Conservation (phyloP, 2,113 vertebrate genomes). For the Picathartes gymnocephalus region DNA sequence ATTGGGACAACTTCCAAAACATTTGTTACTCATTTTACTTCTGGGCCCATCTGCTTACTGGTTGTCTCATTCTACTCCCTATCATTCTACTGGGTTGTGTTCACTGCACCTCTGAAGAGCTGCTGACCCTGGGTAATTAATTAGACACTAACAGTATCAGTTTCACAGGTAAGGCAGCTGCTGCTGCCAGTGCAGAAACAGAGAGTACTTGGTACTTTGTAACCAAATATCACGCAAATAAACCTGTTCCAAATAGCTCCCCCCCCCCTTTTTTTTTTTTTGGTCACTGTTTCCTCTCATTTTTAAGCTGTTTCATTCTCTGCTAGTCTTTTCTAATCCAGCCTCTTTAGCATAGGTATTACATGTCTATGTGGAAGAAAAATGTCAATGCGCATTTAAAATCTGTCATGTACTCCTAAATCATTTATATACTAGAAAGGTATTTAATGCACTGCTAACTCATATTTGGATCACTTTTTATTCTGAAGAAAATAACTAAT, state of each 20-base stretch:
- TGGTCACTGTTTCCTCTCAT: not conserved
- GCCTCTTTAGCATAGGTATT: not conserved
- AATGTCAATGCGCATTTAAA: conserved; percentile 34
- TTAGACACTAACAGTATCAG: not conserved
- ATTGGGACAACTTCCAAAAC: not conserved
- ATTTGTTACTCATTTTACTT: not conserved
- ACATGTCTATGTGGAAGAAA: not conserved
- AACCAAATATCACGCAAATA: not conserved
- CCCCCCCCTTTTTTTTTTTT: too few species aligned
- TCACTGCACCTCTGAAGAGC: not conserved
- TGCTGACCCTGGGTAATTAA: not conserved
- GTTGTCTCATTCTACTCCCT: not conserved
- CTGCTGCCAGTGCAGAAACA: not conserved
- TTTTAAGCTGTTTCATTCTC: not conserved
- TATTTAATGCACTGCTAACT: conserved; percentile 53
- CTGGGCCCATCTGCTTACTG: not conserved
- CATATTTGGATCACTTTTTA: conserved; percentile 2
- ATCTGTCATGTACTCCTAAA: conserved; percentile 30
- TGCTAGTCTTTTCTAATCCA: not conserved
- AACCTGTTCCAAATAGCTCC: not conserved
- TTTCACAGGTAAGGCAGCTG: not conserved
- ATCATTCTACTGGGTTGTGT: not conserved
- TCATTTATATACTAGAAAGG: conserved; percentile 41
- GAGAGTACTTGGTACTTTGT: not conserved
- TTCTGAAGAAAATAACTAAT: conserved; percentile 22